phyloP scores from a whole-genome alignment of 2,113 vertebrate species.

The Ailuropoda melanoleuca region DNA sequence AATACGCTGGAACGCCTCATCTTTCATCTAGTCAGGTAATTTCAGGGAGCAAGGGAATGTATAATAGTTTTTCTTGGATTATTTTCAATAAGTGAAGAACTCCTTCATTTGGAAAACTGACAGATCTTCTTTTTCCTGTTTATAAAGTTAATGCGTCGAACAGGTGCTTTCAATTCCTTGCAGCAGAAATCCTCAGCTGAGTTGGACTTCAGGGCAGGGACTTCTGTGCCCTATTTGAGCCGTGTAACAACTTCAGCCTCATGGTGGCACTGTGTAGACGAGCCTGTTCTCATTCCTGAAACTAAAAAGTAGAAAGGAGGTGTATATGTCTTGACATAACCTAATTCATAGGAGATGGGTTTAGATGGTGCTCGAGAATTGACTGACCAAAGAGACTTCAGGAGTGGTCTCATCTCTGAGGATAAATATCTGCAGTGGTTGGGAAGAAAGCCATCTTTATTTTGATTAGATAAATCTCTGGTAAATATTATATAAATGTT shows the following conservation, averaged over 20 bases:
- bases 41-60: neutral
- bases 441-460: neutral
- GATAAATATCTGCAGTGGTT: conserved; percentile 9
- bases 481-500: neutral
- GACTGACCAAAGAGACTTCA: neutral
- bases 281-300: neutral
- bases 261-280: neutral
- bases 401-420: neutral
- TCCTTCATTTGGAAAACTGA: neutral
- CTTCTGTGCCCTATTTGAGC: neutral
- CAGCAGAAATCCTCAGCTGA: conserved; percentile 16
- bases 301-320: neutral
- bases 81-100: neutral
- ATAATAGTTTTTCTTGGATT: neutral
- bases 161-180: neutral
- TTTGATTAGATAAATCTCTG: conserved; percentile 4
- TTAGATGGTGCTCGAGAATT: neutral
- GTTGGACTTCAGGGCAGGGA: neutral
- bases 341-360: neutral
- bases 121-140: neutral
- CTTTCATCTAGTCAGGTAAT: conserved; percentile 97
- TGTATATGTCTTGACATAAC: neutral
- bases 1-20: conserved; percentile 96
- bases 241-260: neutral
- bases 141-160: neutral